phyloP scores from a whole-genome alignment of 2,888 invertebrate species.

The Plagodis dolabraria region DNA sequence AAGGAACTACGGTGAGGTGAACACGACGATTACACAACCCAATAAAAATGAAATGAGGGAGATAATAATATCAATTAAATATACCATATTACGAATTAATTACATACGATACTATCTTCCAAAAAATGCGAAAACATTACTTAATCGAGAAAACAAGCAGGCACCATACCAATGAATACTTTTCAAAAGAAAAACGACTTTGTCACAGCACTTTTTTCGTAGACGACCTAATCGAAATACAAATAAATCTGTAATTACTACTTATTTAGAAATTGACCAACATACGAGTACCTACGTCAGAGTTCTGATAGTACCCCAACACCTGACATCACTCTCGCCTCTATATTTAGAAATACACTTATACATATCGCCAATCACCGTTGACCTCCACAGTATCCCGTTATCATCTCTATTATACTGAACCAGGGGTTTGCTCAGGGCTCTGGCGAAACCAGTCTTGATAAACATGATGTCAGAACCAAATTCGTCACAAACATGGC shows the following conservation, averaged over 20 bases:
- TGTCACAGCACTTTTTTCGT: slow-evolving; percentile 2
- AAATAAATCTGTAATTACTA: slow-evolving; percentile 2
- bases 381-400: slow-evolving; percentile 51
- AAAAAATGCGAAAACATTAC: not conserved
- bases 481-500: slow-evolving; percentile 33
- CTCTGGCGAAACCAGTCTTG: slow-evolving; percentile 54
- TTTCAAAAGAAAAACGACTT: too few relatives aligned
- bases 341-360: slow-evolving; percentile 77
- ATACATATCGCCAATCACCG: slow-evolving; percentile 30
- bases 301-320: not conserved
- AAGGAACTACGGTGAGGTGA: slow-evolving; percentile 15
- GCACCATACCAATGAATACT: too few relatives aligned
- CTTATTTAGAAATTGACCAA: not conserved
- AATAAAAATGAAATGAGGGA: not conserved
- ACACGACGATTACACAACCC: slow-evolving; percentile 13
- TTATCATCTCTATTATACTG: slow-evolving; percentile 44
- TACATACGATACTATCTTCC: not conserved
- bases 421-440: slow-evolving; percentile 21
- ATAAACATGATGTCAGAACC: slow-evolving; percentile 68
- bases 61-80: not conserved
- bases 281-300: not conserved
- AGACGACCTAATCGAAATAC: slow-evolving; percentile 4
- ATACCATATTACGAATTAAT: not conserved
- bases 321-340: slow-evolving; percentile 64
- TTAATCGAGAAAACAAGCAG: not conserved